phyloP scores from a whole-genome alignment of 2,113 vertebrate genomes.

The Melospiza georgiana region DNA sequence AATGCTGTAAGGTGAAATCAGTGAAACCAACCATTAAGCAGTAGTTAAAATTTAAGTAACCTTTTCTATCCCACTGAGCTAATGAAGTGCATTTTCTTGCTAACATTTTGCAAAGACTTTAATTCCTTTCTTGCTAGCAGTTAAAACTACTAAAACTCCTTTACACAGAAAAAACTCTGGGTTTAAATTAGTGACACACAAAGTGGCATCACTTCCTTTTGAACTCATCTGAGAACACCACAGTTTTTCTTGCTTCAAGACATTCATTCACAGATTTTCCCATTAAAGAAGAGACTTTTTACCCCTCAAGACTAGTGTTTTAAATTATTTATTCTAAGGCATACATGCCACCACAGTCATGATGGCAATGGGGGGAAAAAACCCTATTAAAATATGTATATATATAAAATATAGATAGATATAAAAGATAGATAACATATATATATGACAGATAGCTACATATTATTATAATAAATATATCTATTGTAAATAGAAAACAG shows the following conservation, averaged over 20 bases:
- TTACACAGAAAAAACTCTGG: not conserved
- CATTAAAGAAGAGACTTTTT: slow-evolving; percentile 39
- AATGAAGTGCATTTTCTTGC: slow-evolving; percentile 69
- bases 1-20: not conserved
- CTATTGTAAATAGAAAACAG: not conserved
- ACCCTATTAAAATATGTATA: not conserved
- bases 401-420: not conserved
- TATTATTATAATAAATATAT: not conserved
- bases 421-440: not conserved
- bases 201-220: not conserved
- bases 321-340: slow-evolving; percentile 36
- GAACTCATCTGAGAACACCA: slow-evolving; percentile 12
- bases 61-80: slow-evolving; percentile 50
- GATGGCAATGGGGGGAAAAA: not conserved
- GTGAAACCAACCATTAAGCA: slow-evolving; percentile 53
- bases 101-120: slow-evolving; percentile 56
- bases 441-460: not conserved
- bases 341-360: not conserved
- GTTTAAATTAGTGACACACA: slow-evolving; percentile 52
- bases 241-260: slow-evolving; percentile 45
- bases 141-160: slow-evolving; percentile 42
- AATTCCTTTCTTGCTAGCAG: slow-evolving; percentile 40
- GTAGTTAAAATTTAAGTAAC: slow-evolving; percentile 64
- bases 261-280: slow-evolving; percentile 19
- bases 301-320: not conserved